phyloP scores from a whole-genome alignment of 2,888 invertebrate genomes.

The Eubasilissa splendida region DNA sequence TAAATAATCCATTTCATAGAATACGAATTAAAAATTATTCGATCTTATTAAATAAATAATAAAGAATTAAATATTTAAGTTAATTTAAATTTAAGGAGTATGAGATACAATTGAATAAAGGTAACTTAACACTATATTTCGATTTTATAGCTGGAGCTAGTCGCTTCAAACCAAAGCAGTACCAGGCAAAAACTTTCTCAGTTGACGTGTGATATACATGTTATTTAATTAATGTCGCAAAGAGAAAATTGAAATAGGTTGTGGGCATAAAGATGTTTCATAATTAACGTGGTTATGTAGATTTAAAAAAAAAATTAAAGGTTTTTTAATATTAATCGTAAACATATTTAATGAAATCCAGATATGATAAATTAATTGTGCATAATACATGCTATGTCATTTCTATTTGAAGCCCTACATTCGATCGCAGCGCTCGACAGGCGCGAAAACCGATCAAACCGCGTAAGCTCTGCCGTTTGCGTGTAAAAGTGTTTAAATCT shows the following conservation, averaged over 20 bases:
- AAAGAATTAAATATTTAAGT: too few species aligned
- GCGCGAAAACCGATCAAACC: slow-evolving; percentile 26
- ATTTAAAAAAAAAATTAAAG: background rate
- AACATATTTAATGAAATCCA: background rate
- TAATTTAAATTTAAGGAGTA: too few species aligned
- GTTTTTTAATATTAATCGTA: background rate
- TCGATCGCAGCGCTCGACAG: slow-evolving; percentile 3
- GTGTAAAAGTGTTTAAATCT: slow-evolving; percentile 21
- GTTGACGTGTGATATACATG: too few species aligned
- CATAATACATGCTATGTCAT: too few species aligned
- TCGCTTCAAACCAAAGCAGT: too few species aligned
- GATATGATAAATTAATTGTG: background rate
- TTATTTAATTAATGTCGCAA: background rate
- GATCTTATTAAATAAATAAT: too few species aligned
- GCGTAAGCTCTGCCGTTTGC: background rate
- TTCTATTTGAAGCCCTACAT: background rate
- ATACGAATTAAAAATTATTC: too few species aligned
- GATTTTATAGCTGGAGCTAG: too few species aligned
- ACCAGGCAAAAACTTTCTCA: too few species aligned
- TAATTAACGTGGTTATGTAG: background rate
- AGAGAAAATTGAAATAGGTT: background rate
- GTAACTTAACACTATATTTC: too few species aligned
- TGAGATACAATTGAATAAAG: too few species aligned
- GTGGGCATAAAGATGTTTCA: background rate
- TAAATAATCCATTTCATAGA: too few species aligned